These are phyloP conservation scores for Plumapathes pennacea DNA, from an alignment of 92 coral and sea anemone genomes.

Conservation along the genomic window DNA sequence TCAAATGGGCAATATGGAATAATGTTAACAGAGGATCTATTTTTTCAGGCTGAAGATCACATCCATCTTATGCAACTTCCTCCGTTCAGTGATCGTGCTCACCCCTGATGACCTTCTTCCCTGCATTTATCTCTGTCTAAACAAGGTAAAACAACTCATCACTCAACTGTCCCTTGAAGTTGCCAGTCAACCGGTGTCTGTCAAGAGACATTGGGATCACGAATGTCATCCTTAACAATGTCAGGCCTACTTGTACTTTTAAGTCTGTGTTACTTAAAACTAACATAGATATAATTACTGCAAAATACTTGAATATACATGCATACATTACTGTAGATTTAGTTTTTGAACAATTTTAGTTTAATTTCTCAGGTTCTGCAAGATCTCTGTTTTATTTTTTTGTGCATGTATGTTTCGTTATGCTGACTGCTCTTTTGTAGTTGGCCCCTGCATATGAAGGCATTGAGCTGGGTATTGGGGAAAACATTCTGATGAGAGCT, in stretches of 20 bases:
- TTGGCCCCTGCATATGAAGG: conserved; percentile 99
- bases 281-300: too few relatives aligned
- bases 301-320: too few relatives aligned
- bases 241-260: too few relatives aligned
- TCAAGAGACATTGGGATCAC: too few relatives aligned
- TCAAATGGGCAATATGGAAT: too few relatives aligned
- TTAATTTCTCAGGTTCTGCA: too few relatives aligned
- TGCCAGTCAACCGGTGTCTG: too few relatives aligned
- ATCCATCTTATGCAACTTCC: conserved; percentile 86
- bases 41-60: conserved; percentile 76
- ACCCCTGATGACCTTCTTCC: conserved; percentile 89
- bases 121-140: conserved; percentile 85
- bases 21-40: neutral
- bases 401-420: neutral
- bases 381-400: too few relatives aligned
- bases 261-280: too few relatives aligned
- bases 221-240: too few relatives aligned
- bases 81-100: conserved; percentile 90
- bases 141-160: conserved; percentile 62
- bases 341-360: too few relatives aligned
- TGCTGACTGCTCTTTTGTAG: conserved; percentile 14
- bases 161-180: neutral
- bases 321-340: too few relatives aligned
- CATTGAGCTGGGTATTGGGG: conserved; percentile 97
- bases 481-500: conserved; percentile 89